phyloP scores from a whole-genome alignment of 2,888 invertebrate species.

The Synergus umbraculus region DNA sequence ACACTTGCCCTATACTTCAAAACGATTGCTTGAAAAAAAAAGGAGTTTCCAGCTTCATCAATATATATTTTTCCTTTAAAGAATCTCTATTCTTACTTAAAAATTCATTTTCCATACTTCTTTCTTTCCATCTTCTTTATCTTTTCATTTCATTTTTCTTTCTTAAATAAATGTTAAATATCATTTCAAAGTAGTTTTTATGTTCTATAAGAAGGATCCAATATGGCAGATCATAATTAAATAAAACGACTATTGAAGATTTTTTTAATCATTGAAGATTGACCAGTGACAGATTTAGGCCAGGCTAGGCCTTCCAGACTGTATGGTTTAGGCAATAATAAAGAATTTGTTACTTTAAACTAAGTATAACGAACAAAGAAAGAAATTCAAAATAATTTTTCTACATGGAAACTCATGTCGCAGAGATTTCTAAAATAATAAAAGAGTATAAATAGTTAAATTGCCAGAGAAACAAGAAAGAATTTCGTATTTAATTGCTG shows the following conservation, averaged over 20 bases:
- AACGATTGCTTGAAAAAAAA: background rate
- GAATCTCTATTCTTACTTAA: background rate
- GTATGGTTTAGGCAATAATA: background rate
- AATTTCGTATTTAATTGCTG: conserved; percentile 16
- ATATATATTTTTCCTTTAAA: background rate
- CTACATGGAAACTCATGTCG: background rate
- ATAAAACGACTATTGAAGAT: no score
- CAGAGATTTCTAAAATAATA: background rate
- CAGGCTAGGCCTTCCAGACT: no score
- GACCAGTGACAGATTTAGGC: no score
- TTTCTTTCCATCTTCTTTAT: background rate
- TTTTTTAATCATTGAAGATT: no score
- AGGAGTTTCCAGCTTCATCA: background rate
- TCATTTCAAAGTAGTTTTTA: background rate
- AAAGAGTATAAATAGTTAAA: background rate
- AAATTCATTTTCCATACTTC: background rate
- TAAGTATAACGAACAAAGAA: background rate
- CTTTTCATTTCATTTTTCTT: background rate
- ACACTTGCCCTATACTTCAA: conserved; percentile 1
- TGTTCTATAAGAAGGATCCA: background rate
- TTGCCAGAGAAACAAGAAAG: background rate
- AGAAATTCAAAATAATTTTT: background rate
- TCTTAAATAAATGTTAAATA: background rate
- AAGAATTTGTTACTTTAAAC: conserved; percentile 19
- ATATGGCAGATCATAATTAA: no score